Percentiles rank a stretch among this genome's conserved stretches.
Conservation (phyloP, 2,113 vertebrate species). For the Gadus macrocephalus region DNA sequence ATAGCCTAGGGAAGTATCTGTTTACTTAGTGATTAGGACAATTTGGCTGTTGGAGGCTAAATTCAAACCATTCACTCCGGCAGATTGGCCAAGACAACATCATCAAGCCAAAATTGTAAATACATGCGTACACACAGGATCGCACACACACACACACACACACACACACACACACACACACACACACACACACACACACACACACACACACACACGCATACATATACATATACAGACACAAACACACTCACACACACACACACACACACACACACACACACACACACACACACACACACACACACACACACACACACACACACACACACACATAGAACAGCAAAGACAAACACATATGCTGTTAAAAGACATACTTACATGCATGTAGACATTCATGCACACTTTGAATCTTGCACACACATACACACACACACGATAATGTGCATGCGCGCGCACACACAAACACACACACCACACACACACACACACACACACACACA, state of each 20-base stretch:
- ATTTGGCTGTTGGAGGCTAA: conserved; percentile 76
- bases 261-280: not conserved
- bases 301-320: not conserved
- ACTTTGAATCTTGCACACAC: no score
- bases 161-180: conserved; percentile 15
- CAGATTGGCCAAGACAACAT: conserved; percentile 75
- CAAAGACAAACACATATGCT: not conserved
- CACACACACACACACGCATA: conserved; percentile 7
- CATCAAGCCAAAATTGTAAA: conserved; percentile 62
- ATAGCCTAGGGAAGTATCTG: conserved; percentile 78
- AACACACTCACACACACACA: not conserved
- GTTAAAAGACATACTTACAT: no score
- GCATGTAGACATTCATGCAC: no score
- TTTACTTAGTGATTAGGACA: conserved; percentile 81
- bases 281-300: not conserved
- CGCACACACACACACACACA: conserved; percentile 1
- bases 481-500: conserved; percentile 1
- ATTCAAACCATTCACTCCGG: conserved; percentile 72
- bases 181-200: not conserved
- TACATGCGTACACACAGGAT: conserved; percentile 29
- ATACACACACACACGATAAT: no score
- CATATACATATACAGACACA: no score
- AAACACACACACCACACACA: not conserved
- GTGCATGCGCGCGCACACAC: conserved; percentile 11
- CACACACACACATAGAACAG: not conserved